Evolutionary conservation across 2,113 vertebrate genomes (phyloP), one percentile per base, ranked within the genome.

Genomic region (Nesogale talazaci): DNA sequence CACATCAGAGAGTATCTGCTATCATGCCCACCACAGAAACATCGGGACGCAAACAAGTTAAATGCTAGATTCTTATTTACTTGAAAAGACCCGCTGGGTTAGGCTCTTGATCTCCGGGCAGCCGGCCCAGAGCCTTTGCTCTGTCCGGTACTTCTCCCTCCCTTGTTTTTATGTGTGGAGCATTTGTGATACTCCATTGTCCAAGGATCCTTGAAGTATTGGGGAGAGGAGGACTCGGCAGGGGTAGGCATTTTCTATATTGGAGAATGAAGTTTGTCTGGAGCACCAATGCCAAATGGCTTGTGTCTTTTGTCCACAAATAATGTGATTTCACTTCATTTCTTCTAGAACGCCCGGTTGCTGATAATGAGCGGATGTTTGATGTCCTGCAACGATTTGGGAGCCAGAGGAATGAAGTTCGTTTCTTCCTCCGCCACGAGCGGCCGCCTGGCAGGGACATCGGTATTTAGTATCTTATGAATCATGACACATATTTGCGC

Each of bases 361-460:
- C 98, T 0, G 98, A 99, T 2, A 98, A 97, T 0, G 99, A 99
- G 88, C 98, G 98, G 84, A 99, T 99, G 99, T 97, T 99, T 96
- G 99, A 99, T 78, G 81, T 99, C 69, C 97, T 99, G 95, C 99
- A 99, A 81, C 97, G 98, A 78, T 99, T 98, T 97, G 99, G 99
- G 17, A 98, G 98, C 90, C 98, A 99, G 97, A 98, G 98, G 93
- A 96, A 95, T 0, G 99, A 99, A 92, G 99, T 99, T 92, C 98
- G 98, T 3, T 99, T 99, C 98, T 99, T 99, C 76, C 98, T 99
- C 83, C 99, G 99, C 9, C 99, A 99, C 0, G 99, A 99, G 2
- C 98, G 97, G 27, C 95, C 98, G 2, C 98, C 98, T 1, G 96
- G 96, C 95, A 96, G 98, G 80, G 99, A 99, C 83, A 90, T 98